A percentile compares a stretch with the other conserved stretches of the same genome.
Conservation (phyloP, 2,797 vertebrate genomes). For the Potorous gilbertii region DNA sequence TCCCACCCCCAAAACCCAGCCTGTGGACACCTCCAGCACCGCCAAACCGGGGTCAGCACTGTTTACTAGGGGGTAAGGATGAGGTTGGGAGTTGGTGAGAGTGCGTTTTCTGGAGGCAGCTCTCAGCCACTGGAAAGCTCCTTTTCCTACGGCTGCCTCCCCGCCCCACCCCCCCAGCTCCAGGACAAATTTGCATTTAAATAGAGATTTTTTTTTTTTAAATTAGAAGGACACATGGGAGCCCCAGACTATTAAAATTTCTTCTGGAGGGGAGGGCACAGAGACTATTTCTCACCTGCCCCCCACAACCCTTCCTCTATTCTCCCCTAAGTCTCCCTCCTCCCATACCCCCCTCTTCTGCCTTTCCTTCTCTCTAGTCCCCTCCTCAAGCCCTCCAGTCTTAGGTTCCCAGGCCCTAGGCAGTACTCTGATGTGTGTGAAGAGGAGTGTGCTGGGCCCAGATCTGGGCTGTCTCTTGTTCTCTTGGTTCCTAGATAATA, state of each 20-base stretch:
- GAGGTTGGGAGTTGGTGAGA: background rate
- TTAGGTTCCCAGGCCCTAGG: background rate
- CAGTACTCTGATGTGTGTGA: background rate
- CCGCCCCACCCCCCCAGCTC: constrained; percentile 74
- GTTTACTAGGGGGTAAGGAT: constrained; percentile 1
- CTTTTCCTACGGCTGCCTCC: constrained; percentile 81
- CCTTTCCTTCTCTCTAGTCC: constrained; percentile 17
- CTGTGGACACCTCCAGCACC: background rate
- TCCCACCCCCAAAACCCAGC: background rate
- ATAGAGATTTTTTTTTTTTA: constrained; percentile 87
- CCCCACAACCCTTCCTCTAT: constrained; percentile 46
- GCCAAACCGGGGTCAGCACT: background rate
- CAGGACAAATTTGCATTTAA: constrained; percentile 90
- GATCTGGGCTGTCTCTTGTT: background rate
- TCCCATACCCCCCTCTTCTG: constrained; percentile 62
- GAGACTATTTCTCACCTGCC: constrained; percentile 83
- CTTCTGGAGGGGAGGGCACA: constrained; percentile 82
- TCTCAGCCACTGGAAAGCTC: constrained; percentile 81
- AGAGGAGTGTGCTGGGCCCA: background rate
- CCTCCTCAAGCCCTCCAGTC: background rate
- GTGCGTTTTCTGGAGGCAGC: constrained; percentile 38
- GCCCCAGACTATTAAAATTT: constrained; percentile 87
- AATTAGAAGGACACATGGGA: constrained; percentile 89
- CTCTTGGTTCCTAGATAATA: background rate
- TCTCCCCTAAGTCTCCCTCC: constrained; percentile 70